Evolutionary conservation across 2,888 invertebrate species (phyloP), one percentile per base, ranked within the genome.

Genomic region (Tolmerus cingulatus): DNA sequence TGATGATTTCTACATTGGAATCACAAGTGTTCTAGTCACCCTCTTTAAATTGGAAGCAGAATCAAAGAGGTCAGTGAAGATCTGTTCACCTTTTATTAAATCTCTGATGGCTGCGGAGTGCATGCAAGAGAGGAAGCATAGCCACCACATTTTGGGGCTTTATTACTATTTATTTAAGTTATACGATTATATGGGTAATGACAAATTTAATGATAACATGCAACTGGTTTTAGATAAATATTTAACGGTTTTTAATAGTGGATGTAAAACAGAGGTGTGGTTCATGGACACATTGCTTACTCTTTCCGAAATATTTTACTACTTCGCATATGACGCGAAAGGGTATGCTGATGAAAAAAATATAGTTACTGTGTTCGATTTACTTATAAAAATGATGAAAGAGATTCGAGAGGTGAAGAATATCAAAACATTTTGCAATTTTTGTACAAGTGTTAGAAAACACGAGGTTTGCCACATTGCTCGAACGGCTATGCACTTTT

Each of bases 191-290:
- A 84, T n/a, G 66, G 19, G 27, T 40, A 30, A 9, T 40, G 27
- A 57, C 1, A 37, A 78, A 37, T 87, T 86, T 66, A 66, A 81
- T 66, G 43, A 43, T 5, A 37, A 84, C 27, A 51, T 87, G 4
- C 37, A 81, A 19, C 16, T 77, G 14, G 55, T 86, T 27, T 77
- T 87, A 14, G 27, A 16, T 12, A 87, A 88, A 43, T 40, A 87
- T 16, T 27, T 30, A 66, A 27, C 16, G 19, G 16, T 82, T 8
- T 57, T 88, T 16, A 37, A 82, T 23, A 12, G 12, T 14, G 27
- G 51, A 19, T 57, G 55, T 14, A 43, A 74, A 30, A 55, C 4
- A 12, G 85, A 74, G 1, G 30, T 74, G 2, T 88, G 87, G 87
- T 84, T 66, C 40, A 40, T 37, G 66, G 84, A 84, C 66, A 40